A percentile compares a stretch with the other conserved stretches of the same genome.
Evolutionary conservation across 2,797 vertebrate species (phyloP).

Genomic region (Phyllotis vaccarum): DNA sequence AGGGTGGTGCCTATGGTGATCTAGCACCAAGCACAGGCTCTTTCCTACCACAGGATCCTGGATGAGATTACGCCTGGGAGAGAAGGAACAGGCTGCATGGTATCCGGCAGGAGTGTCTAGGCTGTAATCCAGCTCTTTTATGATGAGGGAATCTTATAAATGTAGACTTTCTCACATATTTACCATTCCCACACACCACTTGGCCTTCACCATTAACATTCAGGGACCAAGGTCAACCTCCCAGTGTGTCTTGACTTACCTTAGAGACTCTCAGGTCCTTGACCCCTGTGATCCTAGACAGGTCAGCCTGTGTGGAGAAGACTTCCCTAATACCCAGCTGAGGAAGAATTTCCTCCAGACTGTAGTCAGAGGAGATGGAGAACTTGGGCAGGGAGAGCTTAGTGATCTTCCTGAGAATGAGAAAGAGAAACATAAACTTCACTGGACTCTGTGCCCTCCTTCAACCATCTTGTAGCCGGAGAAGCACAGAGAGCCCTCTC

Average conservation of each 20-base stretch:
- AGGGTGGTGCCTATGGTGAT: accelerated
- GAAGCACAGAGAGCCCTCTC: neutral
- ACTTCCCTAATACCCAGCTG: conserved; percentile 49
- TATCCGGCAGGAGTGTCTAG: neutral
- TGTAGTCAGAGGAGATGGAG: conserved; percentile 23
- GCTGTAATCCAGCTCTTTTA: neutral
- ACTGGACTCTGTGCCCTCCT: accelerated
- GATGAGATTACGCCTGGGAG: accelerated
- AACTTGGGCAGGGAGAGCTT: conserved; percentile 71
- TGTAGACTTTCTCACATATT: accelerated
- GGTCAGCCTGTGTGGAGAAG: conserved; percentile 42
- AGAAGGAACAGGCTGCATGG: neutral
- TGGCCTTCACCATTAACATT: accelerated
- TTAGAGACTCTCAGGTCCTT: neutral
- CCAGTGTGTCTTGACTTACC: conserved; percentile 8
- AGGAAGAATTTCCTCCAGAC: neutral
- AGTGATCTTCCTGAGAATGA: neutral
- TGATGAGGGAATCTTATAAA: neutral
- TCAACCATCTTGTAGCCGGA: accelerated
- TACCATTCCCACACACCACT: no score
- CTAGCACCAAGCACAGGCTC: neutral
- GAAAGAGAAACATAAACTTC: accelerated
- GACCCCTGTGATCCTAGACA: conserved; percentile 44
- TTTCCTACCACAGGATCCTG: accelerated
- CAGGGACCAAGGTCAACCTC: accelerated